These are phyloP conservation scores for Festucalex cinctus DNA, from an alignment of 2,113 vertebrate species.

Conservation along the genomic window DNA sequence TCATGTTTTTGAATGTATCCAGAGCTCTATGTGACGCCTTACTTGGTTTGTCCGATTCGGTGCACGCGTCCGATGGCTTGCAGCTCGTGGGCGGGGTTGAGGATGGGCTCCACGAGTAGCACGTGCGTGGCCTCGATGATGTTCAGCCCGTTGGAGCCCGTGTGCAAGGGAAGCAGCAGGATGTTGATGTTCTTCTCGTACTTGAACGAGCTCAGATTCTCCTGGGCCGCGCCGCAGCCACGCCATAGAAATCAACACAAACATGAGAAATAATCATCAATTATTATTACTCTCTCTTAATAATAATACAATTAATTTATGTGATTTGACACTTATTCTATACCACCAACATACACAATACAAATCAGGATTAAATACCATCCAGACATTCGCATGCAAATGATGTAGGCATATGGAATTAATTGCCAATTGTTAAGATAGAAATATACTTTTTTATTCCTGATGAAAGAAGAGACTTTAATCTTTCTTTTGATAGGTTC, in stretches of 20 bases:
- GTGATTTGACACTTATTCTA: too few species aligned
- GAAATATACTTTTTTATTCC: too few species aligned
- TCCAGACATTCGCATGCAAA: too few species aligned
- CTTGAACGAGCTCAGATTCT: conserved; percentile 97
- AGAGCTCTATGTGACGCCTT: conserved; percentile 30
- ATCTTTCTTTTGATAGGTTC: too few species aligned
- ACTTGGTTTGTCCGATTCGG: conserved; percentile 97
- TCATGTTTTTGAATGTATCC: background rate
- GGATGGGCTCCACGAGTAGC: conserved; percentile 91
- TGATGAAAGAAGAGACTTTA: too few species aligned
- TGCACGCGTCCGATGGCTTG: conserved; percentile 97
- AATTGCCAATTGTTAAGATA: too few species aligned
- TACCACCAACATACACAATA: too few species aligned
- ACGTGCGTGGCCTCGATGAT: conserved; percentile 97
- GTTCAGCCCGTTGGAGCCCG: conserved; percentile 95
- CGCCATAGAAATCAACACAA: background rate
- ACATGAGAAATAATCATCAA: background rate
- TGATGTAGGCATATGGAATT: too few species aligned
- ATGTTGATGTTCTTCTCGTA: conserved; percentile 94
- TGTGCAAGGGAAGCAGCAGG: conserved; percentile 94
- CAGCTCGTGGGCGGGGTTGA: conserved; percentile 94
- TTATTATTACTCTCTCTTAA: too few species aligned
- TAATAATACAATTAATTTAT: too few species aligned
- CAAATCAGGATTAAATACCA: too few species aligned
- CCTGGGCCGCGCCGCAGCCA: conserved; percentile 67